These are phyloP conservation scores for Lerista edwardsae DNA, from an alignment of 2,797 vertebrate species.

Conservation along the genomic window DNA sequence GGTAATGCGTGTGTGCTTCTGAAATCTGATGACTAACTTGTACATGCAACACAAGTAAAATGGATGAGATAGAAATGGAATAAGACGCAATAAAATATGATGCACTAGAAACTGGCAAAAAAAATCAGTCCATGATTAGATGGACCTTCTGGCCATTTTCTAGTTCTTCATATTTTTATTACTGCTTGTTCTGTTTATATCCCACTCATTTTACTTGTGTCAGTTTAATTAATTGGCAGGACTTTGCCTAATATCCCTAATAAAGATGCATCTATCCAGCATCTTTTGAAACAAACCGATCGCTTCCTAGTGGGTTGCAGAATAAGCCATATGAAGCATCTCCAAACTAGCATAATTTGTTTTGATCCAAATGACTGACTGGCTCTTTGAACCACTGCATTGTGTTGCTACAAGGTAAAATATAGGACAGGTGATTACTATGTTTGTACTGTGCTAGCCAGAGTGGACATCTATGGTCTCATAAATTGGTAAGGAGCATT, in stretches of 20 bases:
- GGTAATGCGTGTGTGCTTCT: not conserved
- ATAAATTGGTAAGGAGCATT: not conserved
- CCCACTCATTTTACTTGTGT: no score
- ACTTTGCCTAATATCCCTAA: not conserved
- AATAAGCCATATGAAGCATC: not conserved
- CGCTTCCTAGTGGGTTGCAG: no score
- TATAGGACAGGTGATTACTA: not conserved
- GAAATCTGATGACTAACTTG: no score
- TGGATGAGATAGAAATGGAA: not conserved
- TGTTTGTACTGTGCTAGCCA: conserved; percentile 1
- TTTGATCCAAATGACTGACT: not conserved
- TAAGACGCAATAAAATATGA: not conserved
- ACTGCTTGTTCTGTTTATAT: no score
- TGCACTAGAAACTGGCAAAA: no score
- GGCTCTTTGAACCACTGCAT: not conserved
- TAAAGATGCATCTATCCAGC: not conserved
- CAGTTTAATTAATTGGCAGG: not conserved
- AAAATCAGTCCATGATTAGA: no score
- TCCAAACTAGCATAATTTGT: not conserved
- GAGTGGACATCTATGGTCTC: not conserved
- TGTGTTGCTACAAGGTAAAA: not conserved
- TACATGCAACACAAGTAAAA: not conserved
- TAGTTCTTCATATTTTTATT: no score
- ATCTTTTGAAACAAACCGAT: not conserved
- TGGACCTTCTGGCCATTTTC: no score